phyloP scores from a whole-genome alignment of 2,797 vertebrate genomes.

The Eutrigla gurnardus region DNA sequence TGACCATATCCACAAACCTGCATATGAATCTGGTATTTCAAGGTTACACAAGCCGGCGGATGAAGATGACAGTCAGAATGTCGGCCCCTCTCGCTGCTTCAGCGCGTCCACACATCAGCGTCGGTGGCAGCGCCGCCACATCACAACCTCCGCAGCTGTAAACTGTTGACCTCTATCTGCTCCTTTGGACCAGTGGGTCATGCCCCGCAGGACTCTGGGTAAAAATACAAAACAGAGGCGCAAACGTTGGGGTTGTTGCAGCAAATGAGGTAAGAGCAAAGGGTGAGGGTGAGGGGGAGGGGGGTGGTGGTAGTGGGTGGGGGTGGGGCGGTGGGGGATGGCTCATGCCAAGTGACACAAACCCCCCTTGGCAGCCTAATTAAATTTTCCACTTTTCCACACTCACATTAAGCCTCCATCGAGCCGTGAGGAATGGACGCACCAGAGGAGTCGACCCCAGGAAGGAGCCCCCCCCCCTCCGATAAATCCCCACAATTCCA shows the following conservation, averaged over 20 bases:
- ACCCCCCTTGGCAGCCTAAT: constrained; percentile 87
- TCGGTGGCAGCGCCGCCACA: constrained; percentile 27
- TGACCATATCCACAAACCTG: neutral
- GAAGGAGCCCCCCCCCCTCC: constrained; percentile 50
- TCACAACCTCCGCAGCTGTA: constrained; percentile 46
- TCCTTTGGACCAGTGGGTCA: constrained; percentile 57
- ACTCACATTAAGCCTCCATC: constrained; percentile 83
- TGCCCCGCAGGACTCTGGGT: constrained; percentile 42
- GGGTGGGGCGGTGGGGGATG: constrained; percentile 32
- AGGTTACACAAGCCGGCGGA: constrained; percentile 30
- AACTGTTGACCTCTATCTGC: constrained; percentile 66
- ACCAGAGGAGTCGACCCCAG: constrained; percentile 76
- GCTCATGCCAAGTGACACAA: constrained; percentile 84
- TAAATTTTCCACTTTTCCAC: constrained; percentile 89
- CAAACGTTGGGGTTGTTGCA: constrained; percentile 24
- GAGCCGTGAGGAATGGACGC: constrained; percentile 80
- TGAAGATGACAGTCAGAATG: constrained; percentile 22
- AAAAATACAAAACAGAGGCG: constrained; percentile 34
- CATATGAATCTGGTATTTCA: constrained; percentile 8
- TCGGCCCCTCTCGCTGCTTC: constrained; percentile 13
- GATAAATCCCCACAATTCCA: constrained; percentile 1
- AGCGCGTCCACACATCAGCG: constrained; percentile 25
- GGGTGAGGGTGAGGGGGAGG: constrained; percentile 14
- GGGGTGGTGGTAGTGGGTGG: constrained; percentile 46
- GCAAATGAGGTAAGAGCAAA: constrained; percentile 54